Conservation (phyloP, 2,888 invertebrate species). For the Pherbina coryleti region DNA sequence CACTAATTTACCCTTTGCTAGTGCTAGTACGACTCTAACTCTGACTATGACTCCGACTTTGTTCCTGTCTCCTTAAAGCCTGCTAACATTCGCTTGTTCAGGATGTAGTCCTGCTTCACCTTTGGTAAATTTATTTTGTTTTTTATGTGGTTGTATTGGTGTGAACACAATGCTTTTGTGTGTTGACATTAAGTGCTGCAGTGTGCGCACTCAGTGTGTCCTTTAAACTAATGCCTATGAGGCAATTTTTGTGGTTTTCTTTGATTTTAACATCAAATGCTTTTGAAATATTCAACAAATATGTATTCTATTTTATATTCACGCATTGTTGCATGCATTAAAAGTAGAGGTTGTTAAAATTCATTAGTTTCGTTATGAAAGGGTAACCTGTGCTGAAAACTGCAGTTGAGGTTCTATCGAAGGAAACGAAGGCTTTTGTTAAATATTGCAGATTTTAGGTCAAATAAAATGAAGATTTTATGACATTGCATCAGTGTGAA, state of each 20-base stretch:
- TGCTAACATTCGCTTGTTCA: background rate
- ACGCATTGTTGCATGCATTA: background rate
- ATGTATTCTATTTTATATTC: background rate
- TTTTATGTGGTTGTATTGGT: constrained; percentile 53
- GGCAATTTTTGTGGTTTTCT: constrained; percentile 36
- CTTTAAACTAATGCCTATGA: constrained; percentile 33
- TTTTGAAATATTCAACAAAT: background rate
- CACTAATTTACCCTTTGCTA: background rate
- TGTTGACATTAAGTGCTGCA: constrained; percentile 62
- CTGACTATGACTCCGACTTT: background rate
- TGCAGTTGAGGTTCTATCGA: too few relatives aligned
- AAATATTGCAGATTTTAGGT: too few relatives aligned
- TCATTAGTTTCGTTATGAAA: too few relatives aligned
- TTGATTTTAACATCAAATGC: constrained; percentile 29
- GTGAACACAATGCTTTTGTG: constrained; percentile 64
- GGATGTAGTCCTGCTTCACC: constrained; percentile 53
- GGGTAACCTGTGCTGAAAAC: too few relatives aligned
- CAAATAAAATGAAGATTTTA: too few relatives aligned
- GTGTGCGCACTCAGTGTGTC: background rate
- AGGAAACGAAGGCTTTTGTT: too few relatives aligned
- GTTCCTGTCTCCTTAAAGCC: too few relatives aligned
- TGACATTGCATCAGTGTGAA: too few relatives aligned
- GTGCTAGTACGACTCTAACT: background rate
- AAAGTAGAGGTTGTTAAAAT: too few relatives aligned
- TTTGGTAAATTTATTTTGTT: constrained; percentile 61